Evolutionary conservation across 2,888 invertebrate genomes (phyloP).

Genomic region (Mythimna vitellina): DNA sequence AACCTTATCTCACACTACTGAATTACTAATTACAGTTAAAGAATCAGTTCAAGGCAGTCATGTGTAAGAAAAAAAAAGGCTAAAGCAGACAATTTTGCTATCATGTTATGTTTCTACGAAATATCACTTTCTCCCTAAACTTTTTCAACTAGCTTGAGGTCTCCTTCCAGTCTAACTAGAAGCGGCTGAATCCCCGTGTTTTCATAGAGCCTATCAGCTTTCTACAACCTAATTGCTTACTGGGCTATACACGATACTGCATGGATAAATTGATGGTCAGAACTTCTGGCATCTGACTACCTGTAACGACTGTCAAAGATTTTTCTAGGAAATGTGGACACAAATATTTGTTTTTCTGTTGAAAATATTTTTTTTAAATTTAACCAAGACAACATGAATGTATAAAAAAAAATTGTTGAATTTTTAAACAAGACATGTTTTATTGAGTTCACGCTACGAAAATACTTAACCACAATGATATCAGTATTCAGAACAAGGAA

Average conservation of each 20-base stretch:
- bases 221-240: too few relatives aligned
- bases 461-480: not conserved
- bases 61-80: not conserved
- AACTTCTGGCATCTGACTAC: too few relatives aligned
- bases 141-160: too few relatives aligned
- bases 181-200: too few relatives aligned
- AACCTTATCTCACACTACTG: constrained; percentile 8
- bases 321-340: not conserved
- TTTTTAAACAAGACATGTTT: not conserved
- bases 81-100: not conserved
- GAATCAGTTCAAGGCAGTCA: not conserved
- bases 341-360: not conserved
- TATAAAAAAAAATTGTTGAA: not conserved
- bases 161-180: too few relatives aligned
- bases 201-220: too few relatives aligned
- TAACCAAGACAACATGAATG: not conserved
- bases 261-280: too few relatives aligned
- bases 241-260: too few relatives aligned
- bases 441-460: not conserved
- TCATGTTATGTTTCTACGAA: not conserved
- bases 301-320: too few relatives aligned
- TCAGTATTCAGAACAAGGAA: not conserved
- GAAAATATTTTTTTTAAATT: not conserved
- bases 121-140: too few relatives aligned
- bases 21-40: constrained; percentile 5